phyloP scores from a whole-genome alignment of 2,888 invertebrate genomes.

The Incurvaria masculella region DNA sequence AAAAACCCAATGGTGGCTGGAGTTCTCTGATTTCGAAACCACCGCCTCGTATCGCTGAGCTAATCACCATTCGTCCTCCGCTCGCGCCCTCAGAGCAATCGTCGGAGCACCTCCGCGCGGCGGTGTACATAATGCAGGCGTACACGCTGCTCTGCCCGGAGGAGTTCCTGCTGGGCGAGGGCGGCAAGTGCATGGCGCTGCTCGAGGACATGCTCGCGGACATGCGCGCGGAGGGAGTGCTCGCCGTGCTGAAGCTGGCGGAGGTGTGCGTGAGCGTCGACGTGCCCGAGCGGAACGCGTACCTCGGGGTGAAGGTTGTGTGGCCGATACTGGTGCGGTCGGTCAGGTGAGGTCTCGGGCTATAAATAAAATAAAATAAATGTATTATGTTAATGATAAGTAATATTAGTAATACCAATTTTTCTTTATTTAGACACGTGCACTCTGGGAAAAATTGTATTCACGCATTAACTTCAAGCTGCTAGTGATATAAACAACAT shows the following conservation, averaged over 20 bases:
- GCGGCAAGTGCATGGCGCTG: slow-evolving; percentile 65
- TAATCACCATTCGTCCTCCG: slow-evolving; percentile 5
- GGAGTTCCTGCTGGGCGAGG: slow-evolving; percentile 70
- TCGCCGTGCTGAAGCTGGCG: slow-evolving; percentile 69
- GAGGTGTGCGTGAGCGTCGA: slow-evolving; percentile 73
- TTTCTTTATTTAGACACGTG: too few species aligned
- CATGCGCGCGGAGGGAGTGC: slow-evolving; percentile 55
- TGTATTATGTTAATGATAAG: too few species aligned
- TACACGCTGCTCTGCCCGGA: slow-evolving; percentile 78
- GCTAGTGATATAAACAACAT: too few species aligned
- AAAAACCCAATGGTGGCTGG: too few species aligned
- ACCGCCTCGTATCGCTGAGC: too few species aligned
- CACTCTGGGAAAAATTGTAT: too few species aligned
- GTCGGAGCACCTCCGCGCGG: slow-evolving; percentile 75
- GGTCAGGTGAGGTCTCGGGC: slow-evolving; percentile 42
- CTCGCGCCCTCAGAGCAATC: slow-evolving; percentile 64
- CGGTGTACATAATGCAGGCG: slow-evolving; percentile 78
- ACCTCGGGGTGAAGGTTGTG: slow-evolving; percentile 58
- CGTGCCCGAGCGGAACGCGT: slow-evolving; percentile 68
- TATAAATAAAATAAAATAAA: too few species aligned
- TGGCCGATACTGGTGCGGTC: slow-evolving; percentile 45
- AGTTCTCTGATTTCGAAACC: too few species aligned
- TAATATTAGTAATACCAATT: too few species aligned
- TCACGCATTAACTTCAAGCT: too few species aligned
- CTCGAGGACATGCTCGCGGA: slow-evolving; percentile 74